phyloP scores from a whole-genome alignment of 2,888 invertebrate species.

The Brachyopa scutellaris region DNA sequence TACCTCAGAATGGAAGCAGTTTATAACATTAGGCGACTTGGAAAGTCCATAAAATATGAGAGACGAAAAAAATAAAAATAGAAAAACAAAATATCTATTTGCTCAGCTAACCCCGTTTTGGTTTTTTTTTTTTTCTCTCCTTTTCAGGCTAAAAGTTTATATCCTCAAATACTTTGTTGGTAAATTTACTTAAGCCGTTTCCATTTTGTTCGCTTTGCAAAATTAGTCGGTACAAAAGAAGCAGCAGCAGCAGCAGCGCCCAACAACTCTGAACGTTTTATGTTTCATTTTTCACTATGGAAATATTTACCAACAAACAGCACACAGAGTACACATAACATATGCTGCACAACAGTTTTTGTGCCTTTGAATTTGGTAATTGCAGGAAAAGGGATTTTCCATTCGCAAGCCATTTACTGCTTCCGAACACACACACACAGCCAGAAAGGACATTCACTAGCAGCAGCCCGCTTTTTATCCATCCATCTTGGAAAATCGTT shows the following conservation, averaged over 20 bases:
- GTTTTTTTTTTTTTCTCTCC: conserved; percentile 9
- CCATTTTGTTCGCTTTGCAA: conserved; percentile 43
- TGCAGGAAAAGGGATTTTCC: conserved; percentile 63
- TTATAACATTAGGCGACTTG: too few species aligned
- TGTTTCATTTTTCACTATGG: conserved; percentile 57
- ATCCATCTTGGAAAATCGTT: conserved; percentile 70
- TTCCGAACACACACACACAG: conserved; percentile 54
- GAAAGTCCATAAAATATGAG: too few species aligned
- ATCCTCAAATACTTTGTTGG: conserved; percentile 47
- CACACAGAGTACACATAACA: conserved; percentile 44
- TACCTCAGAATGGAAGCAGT: too few species aligned
- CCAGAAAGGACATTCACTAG: conserved; percentile 48
- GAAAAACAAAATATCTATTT: too few species aligned
- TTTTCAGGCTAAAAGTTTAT: conserved; percentile 31
- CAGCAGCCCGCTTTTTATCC: conserved; percentile 41
- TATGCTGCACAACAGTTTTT: conserved; percentile 43
- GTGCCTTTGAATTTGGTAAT: conserved; percentile 65
- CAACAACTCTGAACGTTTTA: conserved; percentile 45
- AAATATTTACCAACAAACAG: conserved; percentile 67
- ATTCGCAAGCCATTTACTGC: conserved; percentile 62
- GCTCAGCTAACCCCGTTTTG: neutral
- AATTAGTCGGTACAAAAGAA: conserved; percentile 41
- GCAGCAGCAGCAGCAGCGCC: too few species aligned
- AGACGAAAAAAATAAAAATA: too few species aligned
- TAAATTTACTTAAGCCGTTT: conserved; percentile 57